Base-by-base conservation (phyloP, 2,888 invertebrate genomes). In the Clitarchus hookeri region DNA sequence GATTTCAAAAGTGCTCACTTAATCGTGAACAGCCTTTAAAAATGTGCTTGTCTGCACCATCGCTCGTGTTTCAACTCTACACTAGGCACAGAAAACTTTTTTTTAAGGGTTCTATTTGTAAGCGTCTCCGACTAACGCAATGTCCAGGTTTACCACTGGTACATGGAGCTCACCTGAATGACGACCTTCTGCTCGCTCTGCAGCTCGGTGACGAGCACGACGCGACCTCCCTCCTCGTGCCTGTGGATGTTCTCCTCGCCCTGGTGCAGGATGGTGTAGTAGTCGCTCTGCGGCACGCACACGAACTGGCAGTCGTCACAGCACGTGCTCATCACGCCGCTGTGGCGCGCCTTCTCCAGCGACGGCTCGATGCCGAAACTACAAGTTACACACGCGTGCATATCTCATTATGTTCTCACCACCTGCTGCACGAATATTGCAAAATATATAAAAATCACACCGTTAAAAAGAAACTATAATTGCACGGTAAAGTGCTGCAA, bases 261-360 rank as follows among this genome's bases (percentile, higher is more conserved):
- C 93, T 97, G 95, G 90, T 95, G 95, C 89, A 95, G 94, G 87
- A 97, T 97, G 88, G 95, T 91, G 91, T 98, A 99, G 92, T 99
- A 99, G 92, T 99, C 98, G 86, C 96, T 96, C 92, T 99, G 99
- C 23, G 99, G 98, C 85, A 99, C 98, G 92, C 99, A 98, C 54
- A 99, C 99, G 93, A 99, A 99, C 92, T 99, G 99, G 91, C 99
- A 99, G 92, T 99, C 99, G 92, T 99, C 98, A 91, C 97, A 97
- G 91, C 97, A 91, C 78, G 99, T 99, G 89, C 97, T 95, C 99
- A 99, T 99, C 79, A 98, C 95, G 87, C 99, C 99, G 88, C 96
- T 95, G 92, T 99, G 99, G 92, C 97, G 97, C 87, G 98, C 93
- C 92, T 97, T 97, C 90, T 98, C 98, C 94, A 98, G 96, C 0